Conservation (phyloP, 2,797 vertebrate species). For the Fistularia commersonii region DNA sequence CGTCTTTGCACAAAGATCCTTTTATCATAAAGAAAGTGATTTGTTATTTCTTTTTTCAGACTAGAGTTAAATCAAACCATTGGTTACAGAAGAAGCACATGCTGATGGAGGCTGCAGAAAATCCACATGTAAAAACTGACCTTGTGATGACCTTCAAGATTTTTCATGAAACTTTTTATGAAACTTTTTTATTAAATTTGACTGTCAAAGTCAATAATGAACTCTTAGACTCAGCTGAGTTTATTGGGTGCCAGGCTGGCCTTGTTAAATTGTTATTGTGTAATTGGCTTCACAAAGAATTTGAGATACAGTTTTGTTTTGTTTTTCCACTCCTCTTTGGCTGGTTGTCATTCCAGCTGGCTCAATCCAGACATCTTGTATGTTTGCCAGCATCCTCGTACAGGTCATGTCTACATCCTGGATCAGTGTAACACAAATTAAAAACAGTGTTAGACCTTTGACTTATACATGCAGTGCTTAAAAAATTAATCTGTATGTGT, state of each 20-base stretch:
- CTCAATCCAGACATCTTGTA: slow-evolving; percentile 1
- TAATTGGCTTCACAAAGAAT: background rate
- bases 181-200: too few relatives aligned
- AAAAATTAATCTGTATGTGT: slow-evolving; percentile 56
- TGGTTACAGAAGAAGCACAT: too few relatives aligned
- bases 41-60: too few relatives aligned
- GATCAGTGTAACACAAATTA: slow-evolving; percentile 59
- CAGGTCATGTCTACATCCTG: slow-evolving; percentile 35
- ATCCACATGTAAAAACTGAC: too few relatives aligned
- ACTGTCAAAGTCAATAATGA: slow-evolving; percentile 9
- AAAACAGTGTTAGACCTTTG: slow-evolving; percentile 54
- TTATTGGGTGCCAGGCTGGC: background rate
- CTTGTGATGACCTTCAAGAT: background rate
- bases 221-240: slow-evolving; percentile 4
- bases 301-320: slow-evolving; percentile 1
- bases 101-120: too few relatives aligned
- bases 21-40: too few relatives aligned
- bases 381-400: slow-evolving; percentile 25
- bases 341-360: slow-evolving; percentile 3
- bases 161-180: background rate
- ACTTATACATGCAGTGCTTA: slow-evolving; percentile 35
- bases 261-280: background rate
- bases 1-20: too few relatives aligned
- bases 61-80: too few relatives aligned
- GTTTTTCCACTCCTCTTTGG: background rate